Conservation (phyloP, 2,797 vertebrate species). For the Argya squamiceps region DNA sequence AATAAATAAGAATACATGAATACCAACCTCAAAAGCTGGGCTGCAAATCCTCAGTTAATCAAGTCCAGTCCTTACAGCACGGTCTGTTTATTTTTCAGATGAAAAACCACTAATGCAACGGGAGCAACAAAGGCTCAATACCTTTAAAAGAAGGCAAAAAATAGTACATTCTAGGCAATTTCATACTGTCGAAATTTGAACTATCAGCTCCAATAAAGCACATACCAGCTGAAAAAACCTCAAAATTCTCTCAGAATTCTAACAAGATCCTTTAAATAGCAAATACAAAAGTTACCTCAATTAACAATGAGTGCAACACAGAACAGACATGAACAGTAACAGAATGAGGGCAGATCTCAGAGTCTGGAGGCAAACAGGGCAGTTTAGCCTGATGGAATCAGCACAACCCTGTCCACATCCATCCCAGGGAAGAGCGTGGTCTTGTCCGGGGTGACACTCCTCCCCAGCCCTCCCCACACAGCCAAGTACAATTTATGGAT, state of each 20-base stretch:
- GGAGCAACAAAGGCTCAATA: not conserved
- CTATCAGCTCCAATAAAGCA: not conserved
- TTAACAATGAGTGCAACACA: not conserved
- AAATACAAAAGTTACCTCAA: not conserved
- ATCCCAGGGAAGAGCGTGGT: not conserved
- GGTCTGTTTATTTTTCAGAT: not conserved
- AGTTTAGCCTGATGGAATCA: not conserved
- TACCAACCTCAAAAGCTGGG: not conserved
- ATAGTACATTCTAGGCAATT: not conserved
- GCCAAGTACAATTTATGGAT: not conserved
- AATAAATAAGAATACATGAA: not conserved
- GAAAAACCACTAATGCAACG: not conserved
- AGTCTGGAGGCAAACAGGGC: not conserved
- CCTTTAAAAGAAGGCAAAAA: constrained; percentile 23
- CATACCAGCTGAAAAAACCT: not conserved
- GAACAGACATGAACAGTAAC: fast-evolving
- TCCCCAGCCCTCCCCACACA: not conserved
- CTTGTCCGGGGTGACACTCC: not conserved
- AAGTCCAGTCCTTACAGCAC: not conserved
- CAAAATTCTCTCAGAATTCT: not conserved
- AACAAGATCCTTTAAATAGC: not conserved
- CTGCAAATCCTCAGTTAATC: not conserved
- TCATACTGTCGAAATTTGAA: not conserved
- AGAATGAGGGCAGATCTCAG: not conserved
- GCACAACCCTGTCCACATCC: not conserved